Conservation (phyloP, 2,888 invertebrate species). For the Ochlodes sylvanus region DNA sequence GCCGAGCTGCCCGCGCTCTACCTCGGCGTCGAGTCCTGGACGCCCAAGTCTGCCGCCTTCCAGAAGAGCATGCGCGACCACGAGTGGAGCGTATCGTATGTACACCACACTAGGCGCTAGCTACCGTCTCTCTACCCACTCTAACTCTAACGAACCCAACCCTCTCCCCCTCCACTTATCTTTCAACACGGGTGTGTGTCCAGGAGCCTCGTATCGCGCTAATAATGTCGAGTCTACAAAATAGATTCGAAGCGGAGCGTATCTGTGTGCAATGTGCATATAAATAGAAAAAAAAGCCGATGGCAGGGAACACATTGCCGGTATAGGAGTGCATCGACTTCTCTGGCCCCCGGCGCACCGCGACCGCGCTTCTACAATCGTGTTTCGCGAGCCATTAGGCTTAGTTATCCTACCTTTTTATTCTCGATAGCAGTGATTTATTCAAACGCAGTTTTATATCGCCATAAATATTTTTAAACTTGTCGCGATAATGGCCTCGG, state of each 20-base stretch:
- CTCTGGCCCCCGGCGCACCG: slow-evolving; percentile 55
- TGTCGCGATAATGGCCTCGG: slow-evolving; percentile 19
- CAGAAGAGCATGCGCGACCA: slow-evolving; percentile 84
- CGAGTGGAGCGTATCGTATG: slow-evolving; percentile 86
- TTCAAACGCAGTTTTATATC: slow-evolving; percentile 32
- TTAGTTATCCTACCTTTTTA: slow-evolving; percentile 34
- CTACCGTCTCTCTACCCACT: slow-evolving; percentile 25
- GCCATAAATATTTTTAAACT: slow-evolving; percentile 29
- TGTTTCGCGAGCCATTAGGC: slow-evolving; percentile 46
- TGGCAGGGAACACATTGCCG: slow-evolving; percentile 47
- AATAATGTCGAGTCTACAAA: slow-evolving; percentile 37
- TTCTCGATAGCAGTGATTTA: slow-evolving; percentile 32
- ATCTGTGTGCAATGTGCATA: slow-evolving; percentile 45
- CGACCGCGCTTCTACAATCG: slow-evolving; percentile 51
- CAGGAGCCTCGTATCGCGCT: slow-evolving; percentile 41
- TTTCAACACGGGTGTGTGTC: slow-evolving; percentile 38
- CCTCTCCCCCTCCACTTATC: slow-evolving; percentile 20
- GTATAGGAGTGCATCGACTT: slow-evolving; percentile 60
- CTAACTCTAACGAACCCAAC: slow-evolving; percentile 56
- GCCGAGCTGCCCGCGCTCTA: slow-evolving; percentile 88
- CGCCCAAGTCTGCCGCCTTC: slow-evolving; percentile 88
- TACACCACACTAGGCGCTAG: slow-evolving; percentile 51
- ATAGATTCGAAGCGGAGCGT: slow-evolving; percentile 39
- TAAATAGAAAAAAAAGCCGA: slow-evolving; percentile 57
- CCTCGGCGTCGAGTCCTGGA: slow-evolving; percentile 90